Conservation (phyloP, 1,140 invertebrate genomes). For the Holotrichia oblita region DNA sequence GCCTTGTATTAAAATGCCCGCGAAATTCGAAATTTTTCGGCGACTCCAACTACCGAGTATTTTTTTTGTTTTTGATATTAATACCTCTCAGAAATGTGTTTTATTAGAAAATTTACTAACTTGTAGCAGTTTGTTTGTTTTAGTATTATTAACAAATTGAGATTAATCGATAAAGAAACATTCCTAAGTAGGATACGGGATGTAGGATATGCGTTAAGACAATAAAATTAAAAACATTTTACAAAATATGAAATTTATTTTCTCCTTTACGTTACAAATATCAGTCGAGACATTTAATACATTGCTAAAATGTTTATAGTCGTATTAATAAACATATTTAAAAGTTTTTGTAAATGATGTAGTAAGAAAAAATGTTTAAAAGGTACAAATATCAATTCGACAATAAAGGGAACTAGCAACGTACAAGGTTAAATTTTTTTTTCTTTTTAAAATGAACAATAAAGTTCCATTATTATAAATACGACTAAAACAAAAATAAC, state of each 20-base stretch:
- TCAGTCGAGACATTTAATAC: constrained; percentile 6
- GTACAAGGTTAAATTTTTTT: neutral
- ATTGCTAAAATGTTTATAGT: neutral
- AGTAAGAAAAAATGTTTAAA: neutral
- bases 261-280: constrained; percentile 13
- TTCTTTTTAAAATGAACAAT: neutral
- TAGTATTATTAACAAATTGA: too few relatives aligned
- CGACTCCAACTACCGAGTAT: too few relatives aligned
- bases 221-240: neutral
- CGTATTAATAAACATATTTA: neutral
- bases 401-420: neutral
- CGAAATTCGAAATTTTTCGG: too few relatives aligned
- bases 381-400: neutral
- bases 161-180: too few relatives aligned
- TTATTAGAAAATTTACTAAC: too few relatives aligned
- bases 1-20: too few relatives aligned
- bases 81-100: too few relatives aligned
- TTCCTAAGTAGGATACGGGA: too few relatives aligned
- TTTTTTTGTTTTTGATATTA: too few relatives aligned
- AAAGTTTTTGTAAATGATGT: neutral
- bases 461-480: neutral
- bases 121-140: too few relatives aligned
- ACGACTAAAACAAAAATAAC: neutral
- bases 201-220: too few relatives aligned
- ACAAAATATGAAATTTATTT: constrained; percentile 30